Base-by-base conservation (phyloP, 2,888 invertebrate genomes). In the Fabriciana adippe region DNA sequence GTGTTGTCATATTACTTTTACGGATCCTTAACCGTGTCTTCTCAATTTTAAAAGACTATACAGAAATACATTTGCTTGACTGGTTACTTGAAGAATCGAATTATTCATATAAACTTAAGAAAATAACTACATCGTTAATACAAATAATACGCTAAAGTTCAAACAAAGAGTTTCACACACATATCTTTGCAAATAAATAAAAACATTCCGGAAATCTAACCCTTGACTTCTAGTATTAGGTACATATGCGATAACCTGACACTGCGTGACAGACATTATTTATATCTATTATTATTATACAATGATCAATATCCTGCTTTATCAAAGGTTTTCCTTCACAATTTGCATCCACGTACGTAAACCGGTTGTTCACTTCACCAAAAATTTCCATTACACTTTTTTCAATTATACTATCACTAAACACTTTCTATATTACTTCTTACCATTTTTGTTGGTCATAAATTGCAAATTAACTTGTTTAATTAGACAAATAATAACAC, bases 401-500 rank as follows among this genome's bases (percentile, higher is more conserved):
- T 45, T 13, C 6, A 26, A 21, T 16, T 1, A 48, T 48, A 48
- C 48, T 16, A 59, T 59, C 59, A 59, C 26, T 48, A 31, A 13
- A 13, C 59, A 48, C n/a, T 26, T 48, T 31, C 3, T 6, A 48
- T n/a, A 16, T 50, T 26, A 26, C 26, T 21, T 55, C 67, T 65
- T 66, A 64, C 69, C 71, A 75, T 69, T 66, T 72, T 67, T 55
- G 55, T 66, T 62, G 54, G 16, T 59, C 67, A 69, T 64, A 18
- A 60, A 56, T 60, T 31, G 26, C 13, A 47, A 26, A 51, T 53
- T 35, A 31, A 21, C 18, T 35, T 53, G 21, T 53, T 59, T 26
- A 21, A 26, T 31, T 16, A 45, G 4, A 26, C 48, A 60, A 60
- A 57, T 45, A 55, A 51, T 55, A 62, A 72, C 71, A 80, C 83